Evolutionary conservation across 1,140 invertebrate species (phyloP).

Genomic region (Battus philenor): DNA sequence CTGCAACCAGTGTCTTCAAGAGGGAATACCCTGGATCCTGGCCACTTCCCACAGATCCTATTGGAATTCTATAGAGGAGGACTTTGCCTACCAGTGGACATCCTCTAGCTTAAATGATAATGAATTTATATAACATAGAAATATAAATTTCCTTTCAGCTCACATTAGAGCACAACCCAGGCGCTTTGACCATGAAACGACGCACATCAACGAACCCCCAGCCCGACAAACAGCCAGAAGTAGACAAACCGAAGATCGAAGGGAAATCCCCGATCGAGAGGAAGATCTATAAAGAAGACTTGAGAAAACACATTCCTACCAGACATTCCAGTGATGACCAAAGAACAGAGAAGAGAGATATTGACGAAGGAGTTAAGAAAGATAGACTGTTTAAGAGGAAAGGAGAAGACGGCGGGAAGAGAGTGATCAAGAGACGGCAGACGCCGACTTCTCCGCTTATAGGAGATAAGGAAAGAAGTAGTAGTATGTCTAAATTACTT

Average conservation of each 20-base stretch:
- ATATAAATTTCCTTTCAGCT: too few species aligned
- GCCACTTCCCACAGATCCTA: too few species aligned
- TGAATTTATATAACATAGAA: too few species aligned
- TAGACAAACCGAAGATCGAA: constrained; percentile 25
- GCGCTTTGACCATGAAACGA: constrained; percentile 53
- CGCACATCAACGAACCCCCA: constrained; percentile 17
- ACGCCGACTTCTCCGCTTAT: constrained; percentile 51
- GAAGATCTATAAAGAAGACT: constrained; percentile 29
- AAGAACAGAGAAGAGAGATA: constrained; percentile 7
- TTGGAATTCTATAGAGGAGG: too few species aligned
- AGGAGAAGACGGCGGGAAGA: constrained; percentile 78
- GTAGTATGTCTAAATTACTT: constrained; percentile 89
- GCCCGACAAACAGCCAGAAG: constrained; percentile 9
- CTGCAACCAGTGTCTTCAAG: too few species aligned
- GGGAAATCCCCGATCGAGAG: constrained; percentile 28
- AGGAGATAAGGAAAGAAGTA: constrained; percentile 87
- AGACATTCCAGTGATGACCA: constrained; percentile 26
- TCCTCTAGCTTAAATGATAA: too few species aligned
- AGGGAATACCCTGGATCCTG: too few species aligned
- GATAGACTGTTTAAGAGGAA: constrained; percentile 82
- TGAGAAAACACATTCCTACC: constrained; percentile 27
- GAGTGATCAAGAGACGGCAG: constrained; percentile 66
- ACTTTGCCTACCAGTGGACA: too few species aligned
- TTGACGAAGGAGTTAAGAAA: constrained; percentile 68
- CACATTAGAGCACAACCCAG: constrained; percentile 93